Evolutionary conservation across 2,113 vertebrate genomes (phyloP), one percentile per base, ranked within the genome.

Genomic region (Crotalus helleri): DNA sequence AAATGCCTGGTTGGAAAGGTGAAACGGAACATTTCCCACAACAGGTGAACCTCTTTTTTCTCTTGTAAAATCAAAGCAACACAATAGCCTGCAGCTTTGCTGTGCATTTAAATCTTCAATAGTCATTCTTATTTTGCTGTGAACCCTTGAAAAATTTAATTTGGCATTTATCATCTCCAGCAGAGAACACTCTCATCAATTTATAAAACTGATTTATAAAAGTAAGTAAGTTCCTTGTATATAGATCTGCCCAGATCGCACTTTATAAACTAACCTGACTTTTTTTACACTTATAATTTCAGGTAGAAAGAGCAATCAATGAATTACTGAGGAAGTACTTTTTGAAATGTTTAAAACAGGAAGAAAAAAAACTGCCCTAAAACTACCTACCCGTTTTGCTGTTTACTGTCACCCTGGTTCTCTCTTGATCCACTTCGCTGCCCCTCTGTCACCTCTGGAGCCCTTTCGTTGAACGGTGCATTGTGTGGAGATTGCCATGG

Each of bases 381-480:
- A 49, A 93, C 95, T 94, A 99, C 99, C 98, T 98, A 99, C 99
- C 99, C 99, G 98, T 99, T 99, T 95, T 98, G 98, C 96, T 98
- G 98, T 96, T 98, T 97, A 98, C 94, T 98, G 97, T 98, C 98
- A 92, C 98, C 98, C 98, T 98, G 98, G 98, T 97, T 98, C 92
- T 98, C 98, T 97, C 96, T 95, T 61, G 98, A 96, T 98, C 98
- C 98, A 98, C 98, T 98, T 98, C 97, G 98, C 95, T 98, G 98
- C 94, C 98, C 98, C 98, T 99, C 98, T 59, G 98, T 98, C 97
- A 98, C 97, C 97, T 99, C 98, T 94, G 97, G 98, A 96, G 98
- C 97, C 96, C 98, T 97, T 94, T 99, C 97, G 64, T 94, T 94
- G 94, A 98, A 98, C 97, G 98, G 97, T 7, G 98, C 97, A 96